These are phyloP conservation scores for Strigamia transsilvanica DNA, from an alignment of 2,888 invertebrate genomes.

Conservation along the genomic window DNA sequence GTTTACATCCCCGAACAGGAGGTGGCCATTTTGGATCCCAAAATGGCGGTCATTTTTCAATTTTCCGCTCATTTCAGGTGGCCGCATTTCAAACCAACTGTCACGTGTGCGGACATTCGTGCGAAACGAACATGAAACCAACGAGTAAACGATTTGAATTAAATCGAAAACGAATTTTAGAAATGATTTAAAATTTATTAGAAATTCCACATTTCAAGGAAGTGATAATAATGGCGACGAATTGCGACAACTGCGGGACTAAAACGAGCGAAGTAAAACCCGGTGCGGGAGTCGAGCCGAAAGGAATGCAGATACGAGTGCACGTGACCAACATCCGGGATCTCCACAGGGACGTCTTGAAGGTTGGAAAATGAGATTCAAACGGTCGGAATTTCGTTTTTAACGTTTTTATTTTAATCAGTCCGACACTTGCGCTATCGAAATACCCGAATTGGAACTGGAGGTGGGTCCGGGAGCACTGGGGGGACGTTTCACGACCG, in stretches of 20 bases:
- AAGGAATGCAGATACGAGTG: no score
- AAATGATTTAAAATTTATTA: no score
- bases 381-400: not conserved
- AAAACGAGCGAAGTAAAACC: no score
- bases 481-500: conserved; percentile 92
- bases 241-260: no score
- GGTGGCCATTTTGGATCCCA: no score
- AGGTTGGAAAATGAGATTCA: conserved; percentile 66
- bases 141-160: no score
- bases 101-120: conserved; percentile 81
- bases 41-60: no score
- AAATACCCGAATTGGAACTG: conserved; percentile 87
- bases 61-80: conserved; percentile 59
- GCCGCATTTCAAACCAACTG: conserved; percentile 87
- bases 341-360: conserved; percentile 90
- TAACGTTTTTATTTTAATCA: conserved; percentile 59
- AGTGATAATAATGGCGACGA: no score
- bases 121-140: no score
- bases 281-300: no score
- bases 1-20: not conserved
- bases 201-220: conserved; percentile 97
- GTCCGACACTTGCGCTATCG: conserved; percentile 82
- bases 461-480: conserved; percentile 85
- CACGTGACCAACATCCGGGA: no score
- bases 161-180: no score